These are phyloP conservation scores for Melolontha melolontha DNA, from an alignment of 2,888 invertebrate species.

Conservation along the genomic window DNA sequence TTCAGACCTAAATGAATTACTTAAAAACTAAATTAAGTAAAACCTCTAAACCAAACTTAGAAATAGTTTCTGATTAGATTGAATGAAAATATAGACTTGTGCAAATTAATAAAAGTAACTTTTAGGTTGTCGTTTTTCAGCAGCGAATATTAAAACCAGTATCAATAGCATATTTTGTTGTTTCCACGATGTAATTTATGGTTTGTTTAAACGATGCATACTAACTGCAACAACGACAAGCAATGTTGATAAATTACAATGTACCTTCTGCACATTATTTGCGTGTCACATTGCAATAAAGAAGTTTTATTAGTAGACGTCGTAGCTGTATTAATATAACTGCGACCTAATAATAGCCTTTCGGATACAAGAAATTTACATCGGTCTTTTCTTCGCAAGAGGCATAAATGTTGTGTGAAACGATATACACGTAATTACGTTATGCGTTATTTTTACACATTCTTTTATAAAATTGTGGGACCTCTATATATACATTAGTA, in stretches of 20 bases:
- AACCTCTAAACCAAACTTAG: no score
- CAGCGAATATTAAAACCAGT: no score
- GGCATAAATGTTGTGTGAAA: constrained; percentile 21
- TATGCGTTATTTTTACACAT: constrained; percentile 14
- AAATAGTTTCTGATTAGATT: no score
- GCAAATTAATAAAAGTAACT: no score
- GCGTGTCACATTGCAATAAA: constrained; percentile 34
- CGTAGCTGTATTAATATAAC: constrained; percentile 29
- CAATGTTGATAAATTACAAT: constrained; percentile 28
- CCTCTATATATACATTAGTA: no score
- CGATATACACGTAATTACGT: constrained; percentile 1
- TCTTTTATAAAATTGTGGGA: not conserved
- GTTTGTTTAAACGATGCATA: constrained; percentile 17
- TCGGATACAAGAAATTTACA: constrained; percentile 25
- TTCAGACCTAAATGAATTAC: no score
- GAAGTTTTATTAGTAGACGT: constrained; percentile 34
- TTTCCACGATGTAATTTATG: constrained; percentile 3
- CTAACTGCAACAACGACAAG: not conserved
- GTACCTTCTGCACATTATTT: constrained; percentile 18
- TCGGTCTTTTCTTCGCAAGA: constrained; percentile 1
- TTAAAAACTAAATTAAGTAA: no score
- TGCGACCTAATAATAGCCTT: constrained; percentile 30
- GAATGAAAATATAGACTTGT: no score
- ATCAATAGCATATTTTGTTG: not conserved
- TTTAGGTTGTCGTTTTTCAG: no score